phyloP scores from a whole-genome alignment of 2,797 vertebrate species.

The Diglossa cyanea region DNA sequence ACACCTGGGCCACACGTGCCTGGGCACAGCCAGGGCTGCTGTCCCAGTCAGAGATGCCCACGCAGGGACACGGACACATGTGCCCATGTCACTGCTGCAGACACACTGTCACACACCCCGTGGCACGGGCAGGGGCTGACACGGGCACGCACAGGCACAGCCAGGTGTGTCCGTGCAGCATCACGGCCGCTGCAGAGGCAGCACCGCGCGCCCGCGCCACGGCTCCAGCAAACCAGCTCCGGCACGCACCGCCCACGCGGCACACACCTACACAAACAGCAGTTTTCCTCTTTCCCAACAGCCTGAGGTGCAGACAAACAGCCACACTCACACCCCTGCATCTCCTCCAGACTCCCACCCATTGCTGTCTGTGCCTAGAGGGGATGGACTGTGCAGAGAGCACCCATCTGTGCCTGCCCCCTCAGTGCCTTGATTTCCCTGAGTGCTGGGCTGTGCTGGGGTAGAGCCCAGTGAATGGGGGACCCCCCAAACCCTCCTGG shows the following conservation, averaged over 20 bases:
- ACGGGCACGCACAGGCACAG: accelerated
- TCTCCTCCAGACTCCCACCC: background rate
- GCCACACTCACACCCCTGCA: background rate
- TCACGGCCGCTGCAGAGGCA: accelerated
- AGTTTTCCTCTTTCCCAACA: background rate
- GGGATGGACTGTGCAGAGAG: background rate
- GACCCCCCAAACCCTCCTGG: background rate
- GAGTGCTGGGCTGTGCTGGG: too few species aligned
- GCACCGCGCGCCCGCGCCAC: accelerated
- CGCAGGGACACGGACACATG: accelerated
- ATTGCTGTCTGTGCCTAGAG: background rate
- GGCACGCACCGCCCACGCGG: background rate
- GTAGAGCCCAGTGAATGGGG: accelerated
- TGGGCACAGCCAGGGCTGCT: accelerated
- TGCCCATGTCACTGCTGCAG: background rate
- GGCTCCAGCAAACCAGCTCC: background rate
- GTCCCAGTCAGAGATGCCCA: background rate
- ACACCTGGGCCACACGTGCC: background rate
- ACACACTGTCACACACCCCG: accelerated
- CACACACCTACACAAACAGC: constrained; percentile 28
- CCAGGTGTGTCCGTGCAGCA: background rate
- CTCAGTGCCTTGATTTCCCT: background rate
- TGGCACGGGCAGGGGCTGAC: background rate
- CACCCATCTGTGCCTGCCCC: background rate
- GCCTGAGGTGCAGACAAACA: background rate